These are phyloP conservation scores for Crypturellus tataupa DNA, from an alignment of 2,797 vertebrate species.

Conservation along the genomic window DNA sequence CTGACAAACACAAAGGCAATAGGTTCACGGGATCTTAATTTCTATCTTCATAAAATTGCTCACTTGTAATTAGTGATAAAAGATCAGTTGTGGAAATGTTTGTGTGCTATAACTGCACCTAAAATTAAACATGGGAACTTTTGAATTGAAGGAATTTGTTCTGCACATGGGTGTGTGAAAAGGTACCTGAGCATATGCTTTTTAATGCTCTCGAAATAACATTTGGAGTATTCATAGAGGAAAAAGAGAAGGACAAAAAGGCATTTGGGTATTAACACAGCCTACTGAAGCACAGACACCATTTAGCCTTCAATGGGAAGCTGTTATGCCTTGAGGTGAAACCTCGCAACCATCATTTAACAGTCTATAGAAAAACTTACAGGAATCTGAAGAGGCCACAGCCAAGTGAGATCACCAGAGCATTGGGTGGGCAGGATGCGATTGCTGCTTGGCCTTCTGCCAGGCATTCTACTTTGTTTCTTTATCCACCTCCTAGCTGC, in stretches of 20 bases:
- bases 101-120: neutral
- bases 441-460: neutral
- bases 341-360: neutral
- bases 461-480: neutral
- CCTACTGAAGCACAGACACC: neutral
- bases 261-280: neutral
- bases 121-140: neutral
- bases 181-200: neutral
- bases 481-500: neutral
- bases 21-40: neutral
- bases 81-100: neutral
- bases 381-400: neutral
- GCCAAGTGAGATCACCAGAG: neutral
- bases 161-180: neutral
- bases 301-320: neutral
- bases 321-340: slow-evolving; percentile 4
- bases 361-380: neutral
- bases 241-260: neutral
- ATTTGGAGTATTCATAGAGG: neutral
- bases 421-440: neutral
- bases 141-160: neutral
- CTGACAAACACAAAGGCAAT: neutral
- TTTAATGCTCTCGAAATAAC: neutral
- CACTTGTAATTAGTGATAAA: neutral
- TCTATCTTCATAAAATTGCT: rapidly evolving